Evolutionary conservation across 2,888 invertebrate species (phyloP).

Genomic region (Diarsia mendica): DNA sequence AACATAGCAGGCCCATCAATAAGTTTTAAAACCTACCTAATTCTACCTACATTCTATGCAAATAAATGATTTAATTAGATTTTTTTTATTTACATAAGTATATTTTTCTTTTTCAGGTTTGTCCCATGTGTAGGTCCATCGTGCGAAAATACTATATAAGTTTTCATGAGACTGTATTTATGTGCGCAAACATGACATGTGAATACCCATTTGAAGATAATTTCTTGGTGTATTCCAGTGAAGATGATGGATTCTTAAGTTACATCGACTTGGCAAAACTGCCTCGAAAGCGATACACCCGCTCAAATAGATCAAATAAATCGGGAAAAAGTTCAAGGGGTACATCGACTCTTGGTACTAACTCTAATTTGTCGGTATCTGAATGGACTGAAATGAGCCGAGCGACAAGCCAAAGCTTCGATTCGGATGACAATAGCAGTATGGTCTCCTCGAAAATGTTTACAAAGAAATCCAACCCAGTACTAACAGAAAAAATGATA

Average conservation of each 20-base stretch:
- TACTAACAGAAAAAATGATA: conserved; percentile 28
- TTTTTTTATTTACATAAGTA: not conserved
- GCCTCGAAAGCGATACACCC: conserved; percentile 4
- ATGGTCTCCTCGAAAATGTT: conserved; percentile 28
- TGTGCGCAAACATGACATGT: conserved; percentile 81
- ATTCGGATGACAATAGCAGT: conserved; percentile 67
- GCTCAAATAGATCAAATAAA: conserved; percentile 12
- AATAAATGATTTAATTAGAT: too few species aligned
- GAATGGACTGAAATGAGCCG: conserved; percentile 75
- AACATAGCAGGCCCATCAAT: not conserved
- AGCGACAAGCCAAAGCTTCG: conserved; percentile 64
- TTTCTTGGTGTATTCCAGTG: conserved; percentile 71
- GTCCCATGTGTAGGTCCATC: conserved; percentile 77
- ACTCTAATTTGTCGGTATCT: conserved; percentile 68
- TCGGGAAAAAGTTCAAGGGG: conserved; percentile 9
- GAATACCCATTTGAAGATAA: conserved; percentile 82
- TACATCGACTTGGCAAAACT: conserved; percentile 61
- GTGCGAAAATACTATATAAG: conserved; percentile 77
- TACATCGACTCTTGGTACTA: conserved; percentile 46
- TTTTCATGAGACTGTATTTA: conserved; percentile 76
- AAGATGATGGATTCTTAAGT: conserved; percentile 58
- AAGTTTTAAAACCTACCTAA: too few species aligned
- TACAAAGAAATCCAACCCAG: conserved; percentile 35
- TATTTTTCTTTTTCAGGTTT: conserved; percentile 72
- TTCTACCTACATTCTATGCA: too few species aligned